Evolutionary conservation across 2,113 vertebrate species (phyloP).

Genomic region (Choloepus hoffmanni): DNA sequence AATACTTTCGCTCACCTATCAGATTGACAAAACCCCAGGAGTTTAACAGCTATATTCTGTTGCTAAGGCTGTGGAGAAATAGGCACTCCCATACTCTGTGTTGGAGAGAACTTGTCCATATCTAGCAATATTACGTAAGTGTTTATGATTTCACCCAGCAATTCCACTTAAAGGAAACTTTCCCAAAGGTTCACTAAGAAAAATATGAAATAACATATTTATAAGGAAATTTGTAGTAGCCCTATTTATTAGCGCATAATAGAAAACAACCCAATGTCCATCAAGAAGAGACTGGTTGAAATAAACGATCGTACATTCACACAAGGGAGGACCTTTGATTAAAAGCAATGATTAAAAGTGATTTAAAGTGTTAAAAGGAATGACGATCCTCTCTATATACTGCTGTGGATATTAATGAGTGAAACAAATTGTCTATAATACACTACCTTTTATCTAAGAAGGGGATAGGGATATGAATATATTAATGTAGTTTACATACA

Average conservation of each 20-base stretch:
- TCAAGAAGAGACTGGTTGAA: neutral
- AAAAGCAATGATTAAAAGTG: neutral
- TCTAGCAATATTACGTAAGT: neutral
- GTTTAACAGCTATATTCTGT: neutral
- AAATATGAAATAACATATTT: neutral
- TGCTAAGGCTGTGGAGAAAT: neutral
- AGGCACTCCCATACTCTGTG: neutral
- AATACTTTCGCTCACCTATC: neutral
- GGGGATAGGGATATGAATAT: neutral
- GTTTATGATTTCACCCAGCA: neutral
- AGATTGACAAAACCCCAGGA: slow-evolving; percentile 5
- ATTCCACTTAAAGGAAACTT: neutral
- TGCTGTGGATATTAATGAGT: neutral
- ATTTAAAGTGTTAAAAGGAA: neutral
- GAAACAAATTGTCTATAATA: neutral
- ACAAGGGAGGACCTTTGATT: neutral
- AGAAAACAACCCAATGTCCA: neutral
- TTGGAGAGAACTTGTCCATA: neutral
- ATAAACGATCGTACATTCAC: neutral
- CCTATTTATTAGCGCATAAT: neutral
- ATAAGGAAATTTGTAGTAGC: neutral
- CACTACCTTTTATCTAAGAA: slow-evolving; percentile 9
- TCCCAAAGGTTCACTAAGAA: neutral
- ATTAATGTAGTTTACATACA: neutral
- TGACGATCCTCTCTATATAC: neutral